Base-by-base conservation (phyloP, 2,113 vertebrate species). In the Pheucticus melanocephalus region DNA sequence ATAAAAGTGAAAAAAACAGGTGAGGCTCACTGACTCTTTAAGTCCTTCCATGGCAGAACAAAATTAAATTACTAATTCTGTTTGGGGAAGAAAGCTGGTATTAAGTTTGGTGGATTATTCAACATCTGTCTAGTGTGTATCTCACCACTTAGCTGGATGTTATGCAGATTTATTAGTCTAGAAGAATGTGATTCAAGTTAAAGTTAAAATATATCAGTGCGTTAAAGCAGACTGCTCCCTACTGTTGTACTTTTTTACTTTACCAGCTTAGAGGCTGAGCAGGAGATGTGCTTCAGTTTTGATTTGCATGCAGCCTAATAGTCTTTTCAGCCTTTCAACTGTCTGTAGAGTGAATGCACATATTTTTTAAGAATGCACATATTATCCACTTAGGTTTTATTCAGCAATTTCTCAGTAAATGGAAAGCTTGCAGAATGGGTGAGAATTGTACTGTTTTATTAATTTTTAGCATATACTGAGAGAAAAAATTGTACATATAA, bases 81-180 rank as follows among this genome's bases (percentile, higher is more conserved):
- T 84, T n/a, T 3, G 8, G 39, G 61, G 27, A 87, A 91, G 50
- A 89, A 95, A 89, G 60, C 80, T 68, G 40, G 33, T 61, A 75
- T 92, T 90, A 80, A 61, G 31, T 83, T 89, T 80, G 20, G 40
- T 73, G 77, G 80, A 93, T 95, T 96, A 83, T 82, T 77, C 56
- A 77, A 61, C 80, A 89, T 92, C 94, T 93, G 77, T 87, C 80
- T 59, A 25, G 59, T 83, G 10, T 51, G 12, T 33, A 31, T 91
- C 25, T 86, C 51, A 77, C 76, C 44, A 51, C 44, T 90, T 95
- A 66, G 18, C 31, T 88, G 47, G 19, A 66, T 76, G 27, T 59
- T 92, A 35, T 11, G 21, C 20, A 28, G 56, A n/a, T 78, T 84
- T 25, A 40, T 56, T 75, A 53, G 30, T 75, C 40, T 87, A 75